phyloP scores from a whole-genome alignment of 1,140 invertebrate species.

The Hylaeus volcanicus region DNA sequence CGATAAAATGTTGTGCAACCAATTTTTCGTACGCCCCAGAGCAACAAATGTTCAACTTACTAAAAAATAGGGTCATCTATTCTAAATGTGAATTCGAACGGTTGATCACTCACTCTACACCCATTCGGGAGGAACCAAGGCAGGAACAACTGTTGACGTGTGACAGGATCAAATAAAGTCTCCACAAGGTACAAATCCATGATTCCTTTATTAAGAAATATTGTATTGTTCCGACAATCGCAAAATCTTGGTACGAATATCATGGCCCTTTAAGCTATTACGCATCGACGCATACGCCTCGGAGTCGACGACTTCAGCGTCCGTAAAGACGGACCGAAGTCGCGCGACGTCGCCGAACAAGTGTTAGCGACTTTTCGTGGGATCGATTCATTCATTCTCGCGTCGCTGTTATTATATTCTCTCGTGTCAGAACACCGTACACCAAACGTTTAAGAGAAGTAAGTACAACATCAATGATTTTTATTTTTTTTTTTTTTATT shows the following conservation, averaged over 20 bases:
- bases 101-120: too few relatives aligned
- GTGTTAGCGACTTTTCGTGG: neutral
- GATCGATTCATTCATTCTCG: neutral
- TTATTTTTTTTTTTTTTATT: neutral
- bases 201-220: slow-evolving; percentile 72
- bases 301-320: neutral
- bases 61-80: too few relatives aligned
- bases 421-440: slow-evolving; percentile 40
- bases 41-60: too few relatives aligned
- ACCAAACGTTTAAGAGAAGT: slow-evolving; percentile 48
- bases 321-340: neutral
- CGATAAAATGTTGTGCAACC: too few relatives aligned
- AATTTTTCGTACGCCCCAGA: too few relatives aligned
- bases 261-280: slow-evolving; percentile 60
- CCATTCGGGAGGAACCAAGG: neutral
- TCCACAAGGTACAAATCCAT: slow-evolving; percentile 62
- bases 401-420: neutral
- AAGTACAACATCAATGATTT: slow-evolving; percentile 46
- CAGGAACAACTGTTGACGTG: neutral
- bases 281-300: slow-evolving; percentile 46
- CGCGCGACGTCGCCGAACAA: neutral
- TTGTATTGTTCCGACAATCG: slow-evolving; percentile 67
- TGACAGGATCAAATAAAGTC: slow-evolving; percentile 22
- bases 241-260: slow-evolving; percentile 70
- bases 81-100: too few relatives aligned